Evolutionary conservation across 2,888 invertebrate species (phyloP), one percentile per base, ranked within the genome.

Genomic region (Mylabris sibirica): DNA sequence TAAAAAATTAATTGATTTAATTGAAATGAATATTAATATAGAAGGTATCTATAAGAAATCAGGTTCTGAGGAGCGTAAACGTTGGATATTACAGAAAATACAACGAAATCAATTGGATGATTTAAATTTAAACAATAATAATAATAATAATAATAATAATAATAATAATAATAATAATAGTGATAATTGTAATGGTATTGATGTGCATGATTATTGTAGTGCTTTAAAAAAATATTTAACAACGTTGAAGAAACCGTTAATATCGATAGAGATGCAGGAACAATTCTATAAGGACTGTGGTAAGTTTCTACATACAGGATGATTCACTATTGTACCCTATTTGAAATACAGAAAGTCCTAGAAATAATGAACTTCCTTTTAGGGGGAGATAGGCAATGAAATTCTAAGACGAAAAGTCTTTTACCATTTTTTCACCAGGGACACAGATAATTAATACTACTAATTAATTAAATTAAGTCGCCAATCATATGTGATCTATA

Each of bases 181-280:
- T 44, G 44, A 44, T 17, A 38, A 38, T 30, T 30, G 30, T 38
- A 38, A 14, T 38, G 38, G 14, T 38, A 44, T 90, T 64, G 97
- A 97, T 82, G 92, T 97, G 68, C 94, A 97, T 84, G 97, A 97
- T 63, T 86, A 98, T 74, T 93, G 96, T 6, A 96, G 97, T 57
- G 91, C 96, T 11, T 86, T 98, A 70, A 97, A 97, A 86, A 88
- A 95, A 78, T 98, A 97, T 88, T 95, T 98, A 86, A 88, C 96
- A 26, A 97, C 98, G 84, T 87, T 97, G 72, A 92, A 92, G 80
- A 93, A 95, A 78, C 95, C 96, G 0, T 87, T 97, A 38, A 92
- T 97, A 80, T 95, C 97, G 1, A 92, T 90, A 82, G 87, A 87
- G 57, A 71, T 74, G 22, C 79, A 77, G 64, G 63, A 73, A 9